Conservation (phyloP, 2,888 invertebrate species). For the Perdita meconis region DNA sequence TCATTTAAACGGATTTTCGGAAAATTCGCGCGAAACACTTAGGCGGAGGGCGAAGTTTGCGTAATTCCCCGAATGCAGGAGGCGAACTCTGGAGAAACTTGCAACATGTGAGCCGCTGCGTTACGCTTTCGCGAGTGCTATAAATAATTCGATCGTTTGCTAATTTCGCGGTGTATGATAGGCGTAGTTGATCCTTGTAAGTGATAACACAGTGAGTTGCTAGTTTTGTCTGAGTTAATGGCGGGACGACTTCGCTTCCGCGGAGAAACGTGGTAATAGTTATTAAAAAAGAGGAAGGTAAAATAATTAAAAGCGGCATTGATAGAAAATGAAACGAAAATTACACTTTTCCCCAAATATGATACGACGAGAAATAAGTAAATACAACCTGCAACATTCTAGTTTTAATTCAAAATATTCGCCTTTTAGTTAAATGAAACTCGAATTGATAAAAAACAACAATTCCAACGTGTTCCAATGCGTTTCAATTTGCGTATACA, state of each 20-base stretch:
- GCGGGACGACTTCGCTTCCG: too few relatives aligned
- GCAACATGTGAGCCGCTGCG: conserved; percentile 3
- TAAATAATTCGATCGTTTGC: neutral
- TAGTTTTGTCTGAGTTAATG: too few relatives aligned
- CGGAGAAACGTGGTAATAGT: too few relatives aligned
- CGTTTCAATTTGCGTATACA: conserved; percentile 10
- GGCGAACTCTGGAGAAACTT: conserved; percentile 16
- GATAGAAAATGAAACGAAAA: too few relatives aligned
- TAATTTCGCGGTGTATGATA: neutral
- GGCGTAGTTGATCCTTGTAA: conserved; percentile 1
- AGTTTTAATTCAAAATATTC: too few relatives aligned
- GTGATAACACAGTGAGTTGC: conserved; percentile 7
- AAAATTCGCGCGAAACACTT: conserved; percentile 22
- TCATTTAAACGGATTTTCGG: conserved; percentile 16
- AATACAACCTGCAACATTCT: too few relatives aligned
- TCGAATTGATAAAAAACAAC: conserved; percentile 24
- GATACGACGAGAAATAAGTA: too few relatives aligned
- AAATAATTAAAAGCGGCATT: too few relatives aligned
- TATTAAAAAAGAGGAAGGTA: neutral
- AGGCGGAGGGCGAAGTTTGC: neutral
- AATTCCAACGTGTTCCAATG: conserved; percentile 14
- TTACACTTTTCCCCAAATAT: too few relatives aligned
- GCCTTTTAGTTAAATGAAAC: conserved; percentile 9
- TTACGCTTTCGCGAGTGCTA: conserved; percentile 32
- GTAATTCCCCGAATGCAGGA: neutral